These are phyloP conservation scores for Gerris lacustris DNA, from an alignment of 2,888 invertebrate genomes.

Conservation along the genomic window DNA sequence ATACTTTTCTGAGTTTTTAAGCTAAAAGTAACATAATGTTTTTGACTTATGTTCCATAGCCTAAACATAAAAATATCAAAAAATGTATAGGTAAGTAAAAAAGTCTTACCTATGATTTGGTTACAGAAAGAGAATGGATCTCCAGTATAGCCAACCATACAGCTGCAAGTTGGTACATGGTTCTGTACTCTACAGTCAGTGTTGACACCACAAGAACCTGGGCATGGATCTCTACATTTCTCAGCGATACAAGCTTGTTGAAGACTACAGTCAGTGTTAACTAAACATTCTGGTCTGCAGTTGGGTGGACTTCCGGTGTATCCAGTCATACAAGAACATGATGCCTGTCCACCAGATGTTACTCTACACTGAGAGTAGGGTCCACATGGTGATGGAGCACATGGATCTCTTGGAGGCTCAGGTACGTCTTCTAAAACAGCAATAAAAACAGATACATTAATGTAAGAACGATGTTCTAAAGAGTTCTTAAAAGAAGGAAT, in stretches of 20 bases:
- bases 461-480: no score
- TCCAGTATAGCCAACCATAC: conserved; percentile 61
- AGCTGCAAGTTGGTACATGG: conserved; percentile 70
- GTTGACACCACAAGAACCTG: conserved; percentile 65
- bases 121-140: conserved; percentile 72
- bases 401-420: conserved; percentile 41
- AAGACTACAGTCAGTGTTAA: conserved; percentile 66
- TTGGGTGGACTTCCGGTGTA: conserved; percentile 70
- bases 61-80: no score
- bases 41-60: no score
- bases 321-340: conserved; percentile 62
- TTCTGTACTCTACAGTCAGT: conserved; percentile 68
- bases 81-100: background rate
- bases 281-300: conserved; percentile 70
- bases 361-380: conserved; percentile 62
- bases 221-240: conserved; percentile 70
- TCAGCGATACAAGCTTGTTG: conserved; percentile 67
- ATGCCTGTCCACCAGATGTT: conserved; percentile 46
- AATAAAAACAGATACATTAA: background rate
- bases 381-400: conserved; percentile 68
- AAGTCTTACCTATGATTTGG: conserved; percentile 42
- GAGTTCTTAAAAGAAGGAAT: no score
- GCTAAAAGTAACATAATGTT: no score
- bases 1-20: no score
- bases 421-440: background rate